Evolutionary conservation across 1,140 invertebrate species (phyloP).

Genomic region (Manduca sexta): DNA sequence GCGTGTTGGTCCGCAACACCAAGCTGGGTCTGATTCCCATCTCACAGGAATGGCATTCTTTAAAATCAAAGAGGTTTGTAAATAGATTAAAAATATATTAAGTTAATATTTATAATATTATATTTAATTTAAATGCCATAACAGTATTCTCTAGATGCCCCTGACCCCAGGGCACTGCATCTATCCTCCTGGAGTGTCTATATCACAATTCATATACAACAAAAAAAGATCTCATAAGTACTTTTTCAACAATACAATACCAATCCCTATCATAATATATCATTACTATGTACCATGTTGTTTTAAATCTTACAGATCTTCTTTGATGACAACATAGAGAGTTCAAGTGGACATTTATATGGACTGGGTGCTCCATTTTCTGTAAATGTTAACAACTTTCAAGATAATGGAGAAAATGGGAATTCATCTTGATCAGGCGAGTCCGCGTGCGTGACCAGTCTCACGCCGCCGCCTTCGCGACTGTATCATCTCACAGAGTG

Average conservation of each 20-base stretch:
- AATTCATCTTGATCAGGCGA: slow-evolving; percentile 77
- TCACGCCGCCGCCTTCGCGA: slow-evolving; percentile 33
- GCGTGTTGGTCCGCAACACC: slow-evolving; percentile 96
- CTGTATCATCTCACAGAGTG: slow-evolving; percentile 30
- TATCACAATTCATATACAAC: not conserved
- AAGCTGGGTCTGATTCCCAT: slow-evolving; percentile 97
- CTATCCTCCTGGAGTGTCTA: too few species aligned
- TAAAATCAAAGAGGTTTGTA: slow-evolving; percentile 98
- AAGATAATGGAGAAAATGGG: slow-evolving; percentile 83
- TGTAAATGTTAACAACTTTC: slow-evolving; percentile 86
- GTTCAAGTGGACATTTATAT: slow-evolving; percentile 95
- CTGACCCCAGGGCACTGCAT: not conserved
- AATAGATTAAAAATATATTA: too few species aligned
- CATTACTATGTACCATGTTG: slow-evolving; percentile 18
- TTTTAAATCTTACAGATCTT: slow-evolving; percentile 94
- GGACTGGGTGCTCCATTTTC: slow-evolving; percentile 93
- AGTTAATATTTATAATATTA: too few species aligned
- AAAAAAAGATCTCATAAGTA: too few species aligned
- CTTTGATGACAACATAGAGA: slow-evolving; percentile 98
- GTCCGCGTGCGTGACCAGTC: slow-evolving; percentile 26
- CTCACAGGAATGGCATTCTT: slow-evolving; percentile 99
- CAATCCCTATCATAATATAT: not conserved
- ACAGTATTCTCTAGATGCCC: not conserved
- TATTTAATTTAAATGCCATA: not conserved
- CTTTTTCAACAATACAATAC: not conserved